Evolutionary conservation across 1,140 invertebrate species (phyloP), one percentile per base, ranked within the genome.

Genomic region (Belonocnema kinseyi): DNA sequence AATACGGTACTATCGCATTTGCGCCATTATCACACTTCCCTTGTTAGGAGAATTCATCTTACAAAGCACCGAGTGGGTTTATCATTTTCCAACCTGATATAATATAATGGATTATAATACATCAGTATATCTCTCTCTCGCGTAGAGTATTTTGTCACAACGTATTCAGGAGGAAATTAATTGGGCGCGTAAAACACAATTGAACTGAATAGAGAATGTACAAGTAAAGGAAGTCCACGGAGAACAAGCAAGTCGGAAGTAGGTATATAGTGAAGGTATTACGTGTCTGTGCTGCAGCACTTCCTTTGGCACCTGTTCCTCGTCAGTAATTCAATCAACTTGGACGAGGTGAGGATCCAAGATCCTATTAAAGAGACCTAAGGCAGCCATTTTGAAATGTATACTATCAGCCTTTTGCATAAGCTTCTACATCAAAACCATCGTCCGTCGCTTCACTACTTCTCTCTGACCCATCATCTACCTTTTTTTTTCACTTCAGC

Each of bases 251-350:
- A 14, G 16, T 66, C 26, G 26, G 16, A 66, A 40, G 26, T 66
- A 66, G 3, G 4, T 66, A 16, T 40, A 66, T 66, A 40, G 12
- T 6, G 26, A 58, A 58, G 19, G 19, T 12, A 40, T 33, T 66
- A 66, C n/a, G 21, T 40, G 61, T 66, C 12, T 72, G 72, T 76
- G 66, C 71, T 54, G 74, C 16, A 66, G 74, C 77, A 80, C 79
- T 77, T 74, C 72, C 76, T 78, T 80, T 77, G 77, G 70, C 72
- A 70, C 66, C 52, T 53, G 21, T 52, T 74, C 77, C 54, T 21
- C 52, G 50, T 66, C 7, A 46, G 72, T 77, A 78, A 80, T 53
- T 82, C 73, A 50, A 51, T 52, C 50, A 77, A 16, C 72, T 53
- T 56, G 46, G 61, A 66, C 61, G 61, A 66, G 61, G 61, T 66